A percentile compares a stretch with the other conserved stretches of the same genome.
Evolutionary conservation across 2,888 invertebrate genomes (phyloP).

Genomic region (Alviniconcha strummeri): DNA sequence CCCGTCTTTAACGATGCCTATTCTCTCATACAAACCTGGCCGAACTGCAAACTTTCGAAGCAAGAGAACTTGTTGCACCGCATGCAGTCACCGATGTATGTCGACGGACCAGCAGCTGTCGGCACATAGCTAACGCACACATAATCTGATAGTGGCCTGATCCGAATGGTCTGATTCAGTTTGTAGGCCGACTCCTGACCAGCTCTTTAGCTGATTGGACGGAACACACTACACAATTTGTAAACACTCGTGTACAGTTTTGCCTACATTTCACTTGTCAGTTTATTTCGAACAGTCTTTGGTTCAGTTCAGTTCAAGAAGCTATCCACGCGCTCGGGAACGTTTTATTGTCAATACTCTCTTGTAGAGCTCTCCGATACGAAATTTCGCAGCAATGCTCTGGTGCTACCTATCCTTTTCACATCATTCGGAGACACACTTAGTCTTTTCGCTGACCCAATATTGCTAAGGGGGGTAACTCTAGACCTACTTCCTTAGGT

Average conservation of each 20-base stretch:
- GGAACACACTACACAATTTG: not conserved
- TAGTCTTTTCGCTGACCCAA: too few species aligned
- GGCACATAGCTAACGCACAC: not conserved
- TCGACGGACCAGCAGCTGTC: not conserved
- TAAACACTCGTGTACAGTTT: not conserved
- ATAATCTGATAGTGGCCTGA: slow-evolving; percentile 5
- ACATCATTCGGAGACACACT: too few species aligned
- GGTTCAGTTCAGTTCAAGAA: not conserved
- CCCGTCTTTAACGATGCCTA: not conserved
- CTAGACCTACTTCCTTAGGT: too few species aligned
- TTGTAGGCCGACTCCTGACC: too few species aligned
- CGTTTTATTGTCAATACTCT: not conserved
- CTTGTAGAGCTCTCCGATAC: not conserved
- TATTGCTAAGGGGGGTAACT: too few species aligned
- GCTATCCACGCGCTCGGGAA: not conserved
- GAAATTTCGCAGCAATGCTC: too few species aligned
- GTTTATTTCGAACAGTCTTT: not conserved
- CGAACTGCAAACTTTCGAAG: not conserved
- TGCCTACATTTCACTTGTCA: not conserved
- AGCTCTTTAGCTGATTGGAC: too few species aligned
- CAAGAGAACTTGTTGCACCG: not conserved
- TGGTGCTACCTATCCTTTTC: too few species aligned
- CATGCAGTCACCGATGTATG: not conserved
- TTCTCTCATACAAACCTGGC: slow-evolving; percentile 5
- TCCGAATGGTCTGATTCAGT: not conserved